Conservation (phyloP, 2,888 invertebrate species). For the Ametastegia equiseti region DNA sequence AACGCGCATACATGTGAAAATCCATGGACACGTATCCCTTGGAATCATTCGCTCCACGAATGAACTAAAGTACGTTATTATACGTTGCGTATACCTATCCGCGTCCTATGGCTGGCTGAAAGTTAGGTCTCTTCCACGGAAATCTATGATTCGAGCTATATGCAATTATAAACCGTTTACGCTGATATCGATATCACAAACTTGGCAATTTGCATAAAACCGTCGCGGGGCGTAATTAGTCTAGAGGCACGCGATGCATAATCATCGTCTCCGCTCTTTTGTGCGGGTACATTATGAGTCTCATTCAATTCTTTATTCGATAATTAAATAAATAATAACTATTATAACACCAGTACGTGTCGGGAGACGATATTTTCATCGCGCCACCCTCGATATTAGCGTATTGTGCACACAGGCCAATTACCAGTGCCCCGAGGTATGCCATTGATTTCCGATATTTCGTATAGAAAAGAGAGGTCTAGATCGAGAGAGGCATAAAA, state of each 20-base stretch:
- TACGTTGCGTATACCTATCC: not conserved
- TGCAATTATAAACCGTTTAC: not conserved
- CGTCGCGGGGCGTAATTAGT: not conserved
- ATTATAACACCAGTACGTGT: not conserved
- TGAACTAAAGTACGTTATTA: not conserved
- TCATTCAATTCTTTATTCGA: conserved; percentile 11
- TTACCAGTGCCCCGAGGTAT: not conserved
- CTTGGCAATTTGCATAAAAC: not conserved
- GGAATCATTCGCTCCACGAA: conserved; percentile 3
- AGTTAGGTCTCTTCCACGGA: not conserved
- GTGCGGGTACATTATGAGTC: conserved; percentile 11
- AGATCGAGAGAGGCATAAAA: not conserved
- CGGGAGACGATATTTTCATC: conserved; percentile 1
- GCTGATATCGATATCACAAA: not conserved
- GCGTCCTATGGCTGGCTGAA: not conserved
- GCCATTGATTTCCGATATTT: not conserved
- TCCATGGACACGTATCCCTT: not conserved
- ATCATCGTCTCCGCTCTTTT: not conserved
- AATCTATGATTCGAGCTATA: not conserved
- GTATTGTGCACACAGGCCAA: not conserved
- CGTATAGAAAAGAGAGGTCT: not conserved
- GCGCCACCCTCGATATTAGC: not conserved
- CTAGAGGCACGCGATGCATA: not conserved
- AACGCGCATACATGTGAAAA: conserved; percentile 9
- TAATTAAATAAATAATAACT: conserved; percentile 32